phyloP scores from a whole-genome alignment of 2,888 invertebrate genomes.

The Tetragnatha montana region DNA sequence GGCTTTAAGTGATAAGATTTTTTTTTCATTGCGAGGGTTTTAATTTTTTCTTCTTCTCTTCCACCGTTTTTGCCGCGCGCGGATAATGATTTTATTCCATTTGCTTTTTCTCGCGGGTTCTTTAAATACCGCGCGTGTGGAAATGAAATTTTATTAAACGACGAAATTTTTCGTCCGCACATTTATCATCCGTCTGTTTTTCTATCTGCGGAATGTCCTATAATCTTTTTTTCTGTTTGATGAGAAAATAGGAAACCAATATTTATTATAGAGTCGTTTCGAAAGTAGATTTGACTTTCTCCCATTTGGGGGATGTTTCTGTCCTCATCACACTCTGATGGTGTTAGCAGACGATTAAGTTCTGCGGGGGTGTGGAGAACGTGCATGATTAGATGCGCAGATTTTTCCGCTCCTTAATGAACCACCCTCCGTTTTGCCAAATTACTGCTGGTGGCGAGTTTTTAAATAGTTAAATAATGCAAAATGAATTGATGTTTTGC shows the following conservation, averaged over 20 bases:
- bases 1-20: constrained; percentile 54
- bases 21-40: too few species aligned
- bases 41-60: background rate
- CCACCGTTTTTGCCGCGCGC: background rate
- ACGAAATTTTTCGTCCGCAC: constrained; percentile 10
- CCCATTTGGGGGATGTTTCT: background rate
- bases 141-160: constrained; percentile 55
- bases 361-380: background rate
- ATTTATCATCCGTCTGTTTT: constrained; percentile 48
- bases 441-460: background rate
- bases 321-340: constrained; percentile 1
- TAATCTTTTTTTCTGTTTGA: background rate
- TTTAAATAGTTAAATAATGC: background rate
- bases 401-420: background rate
- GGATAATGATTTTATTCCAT: constrained; percentile 62
- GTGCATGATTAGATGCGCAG: background rate
- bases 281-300: background rate
- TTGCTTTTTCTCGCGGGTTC: constrained; percentile 47
- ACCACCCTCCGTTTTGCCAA: background rate
- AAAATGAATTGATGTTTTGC: background rate
- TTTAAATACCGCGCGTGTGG: constrained; percentile 53
- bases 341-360: constrained; percentile 2
- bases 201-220: constrained; percentile 7
- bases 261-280: constrained; percentile 8
- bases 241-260: constrained; percentile 56